phyloP scores from a whole-genome alignment of 1,140 invertebrate genomes.

The honey bee (Apis mellifera) region DNA sequence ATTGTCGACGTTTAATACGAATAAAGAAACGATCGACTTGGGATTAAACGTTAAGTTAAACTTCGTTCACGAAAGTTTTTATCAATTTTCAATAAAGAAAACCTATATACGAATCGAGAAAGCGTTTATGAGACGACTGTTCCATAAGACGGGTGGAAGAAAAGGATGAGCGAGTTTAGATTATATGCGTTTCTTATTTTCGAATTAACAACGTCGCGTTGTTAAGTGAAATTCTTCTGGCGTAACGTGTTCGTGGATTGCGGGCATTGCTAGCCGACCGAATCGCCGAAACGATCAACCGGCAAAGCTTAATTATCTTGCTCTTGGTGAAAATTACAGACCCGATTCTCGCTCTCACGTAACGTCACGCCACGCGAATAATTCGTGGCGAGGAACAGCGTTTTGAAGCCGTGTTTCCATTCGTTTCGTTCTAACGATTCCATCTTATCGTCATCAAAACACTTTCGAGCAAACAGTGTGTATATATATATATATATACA shows the following conservation, averaged over 20 bases:
- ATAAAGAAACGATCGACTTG: too few relatives aligned
- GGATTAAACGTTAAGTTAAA: too few relatives aligned
- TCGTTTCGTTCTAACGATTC: neutral
- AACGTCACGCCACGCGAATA: constrained; percentile 9
- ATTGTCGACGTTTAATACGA: too few relatives aligned
- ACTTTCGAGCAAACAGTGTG: too few relatives aligned
- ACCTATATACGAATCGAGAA: too few relatives aligned
- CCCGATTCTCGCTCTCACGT: constrained; percentile 3
- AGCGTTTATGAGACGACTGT: too few relatives aligned
- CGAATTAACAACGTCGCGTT: neutral
- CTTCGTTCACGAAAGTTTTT: too few relatives aligned
- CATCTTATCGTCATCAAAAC: neutral
- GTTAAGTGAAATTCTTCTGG: neutral
- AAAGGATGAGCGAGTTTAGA: neutral
- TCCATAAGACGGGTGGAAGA: neutral
- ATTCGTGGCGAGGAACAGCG: constrained; percentile 9
- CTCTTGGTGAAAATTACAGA: constrained; percentile 29
- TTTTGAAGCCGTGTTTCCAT: neutral
- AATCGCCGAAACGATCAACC: constrained; percentile 20
- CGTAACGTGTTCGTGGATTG: too few relatives aligned
- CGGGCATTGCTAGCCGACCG: too few relatives aligned
- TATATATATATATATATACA: too few relatives aligned
- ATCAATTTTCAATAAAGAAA: too few relatives aligned
- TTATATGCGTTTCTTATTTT: neutral
- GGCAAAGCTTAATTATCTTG: constrained; percentile 17